These are phyloP conservation scores for Lasioglossum zephyrum DNA, from an alignment of 2,888 invertebrate species.

Conservation along the genomic window DNA sequence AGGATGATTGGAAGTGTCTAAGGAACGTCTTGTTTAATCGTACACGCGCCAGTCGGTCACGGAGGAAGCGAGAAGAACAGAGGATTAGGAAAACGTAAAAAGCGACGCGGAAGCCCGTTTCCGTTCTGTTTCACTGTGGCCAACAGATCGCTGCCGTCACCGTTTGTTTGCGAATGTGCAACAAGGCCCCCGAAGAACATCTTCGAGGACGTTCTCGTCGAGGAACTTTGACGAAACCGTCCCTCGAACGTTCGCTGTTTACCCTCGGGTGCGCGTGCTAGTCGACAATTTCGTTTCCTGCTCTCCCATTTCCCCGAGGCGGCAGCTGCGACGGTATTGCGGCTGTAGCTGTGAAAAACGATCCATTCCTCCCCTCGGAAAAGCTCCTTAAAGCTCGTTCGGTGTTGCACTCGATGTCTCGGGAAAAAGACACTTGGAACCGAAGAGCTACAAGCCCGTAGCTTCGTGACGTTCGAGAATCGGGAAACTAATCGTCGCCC, in stretches of 20 bases:
- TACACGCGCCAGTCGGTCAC: background rate
- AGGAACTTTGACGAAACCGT: constrained; percentile 66
- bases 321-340: constrained; percentile 28
- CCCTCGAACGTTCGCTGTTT: constrained; percentile 51
- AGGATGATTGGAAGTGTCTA: background rate
- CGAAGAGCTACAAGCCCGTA: background rate
- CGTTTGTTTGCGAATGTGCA: background rate
- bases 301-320: background rate
- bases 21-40: background rate
- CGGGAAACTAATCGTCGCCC: background rate
- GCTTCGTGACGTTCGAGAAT: background rate
- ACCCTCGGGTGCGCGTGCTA: constrained; percentile 22
- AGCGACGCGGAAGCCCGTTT: background rate
- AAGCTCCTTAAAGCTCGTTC: constrained; percentile 9
- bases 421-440: background rate
- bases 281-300: constrained; percentile 35
- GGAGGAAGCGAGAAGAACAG: background rate
- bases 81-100: background rate
- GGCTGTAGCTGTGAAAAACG: constrained; percentile 34
- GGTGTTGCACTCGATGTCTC: constrained; percentile 21
- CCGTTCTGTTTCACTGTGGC: constrained; percentile 2
- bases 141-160: constrained; percentile 26
- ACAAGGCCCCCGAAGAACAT: constrained; percentile 32
- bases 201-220: constrained; percentile 44
- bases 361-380: background rate